phyloP scores from a whole-genome alignment of 2,113 vertebrate genomes.

The Pao palembangensis region DNA sequence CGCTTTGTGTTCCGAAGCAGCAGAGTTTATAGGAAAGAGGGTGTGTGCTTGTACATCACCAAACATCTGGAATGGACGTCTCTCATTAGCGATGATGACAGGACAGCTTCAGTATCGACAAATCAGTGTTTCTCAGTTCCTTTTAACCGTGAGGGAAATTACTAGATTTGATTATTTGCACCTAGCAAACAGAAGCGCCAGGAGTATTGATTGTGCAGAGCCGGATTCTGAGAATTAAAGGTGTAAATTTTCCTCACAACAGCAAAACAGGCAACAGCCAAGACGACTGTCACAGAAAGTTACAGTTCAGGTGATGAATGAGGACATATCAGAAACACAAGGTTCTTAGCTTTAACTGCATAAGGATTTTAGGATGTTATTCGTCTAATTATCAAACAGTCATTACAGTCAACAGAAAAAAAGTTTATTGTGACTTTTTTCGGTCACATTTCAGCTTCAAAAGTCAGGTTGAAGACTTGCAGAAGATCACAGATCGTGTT shows the following conservation, averaged over 20 bases:
- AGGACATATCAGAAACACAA: too few species aligned
- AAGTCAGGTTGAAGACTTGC: conserved; percentile 2
- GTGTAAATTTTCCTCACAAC: too few species aligned
- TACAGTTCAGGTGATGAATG: too few species aligned
- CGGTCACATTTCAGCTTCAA: too few species aligned
- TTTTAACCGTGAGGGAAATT: not conserved
- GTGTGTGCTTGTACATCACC: too few species aligned
- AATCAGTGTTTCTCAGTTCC: not conserved
- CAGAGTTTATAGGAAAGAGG: too few species aligned
- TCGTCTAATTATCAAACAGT: not conserved
- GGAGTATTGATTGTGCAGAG: not conserved
- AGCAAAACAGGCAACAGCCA: too few species aligned
- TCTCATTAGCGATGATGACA: not conserved
- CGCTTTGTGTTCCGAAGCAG: too few species aligned
- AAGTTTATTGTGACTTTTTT: not conserved
- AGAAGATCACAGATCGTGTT: conserved; percentile 1
- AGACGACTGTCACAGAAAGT: too few species aligned
- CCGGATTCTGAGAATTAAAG: not conserved
- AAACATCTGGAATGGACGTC: not conserved
- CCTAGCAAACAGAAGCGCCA: not conserved
- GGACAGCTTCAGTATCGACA: not conserved
- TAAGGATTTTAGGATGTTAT: too few species aligned
- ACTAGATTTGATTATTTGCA: not conserved
- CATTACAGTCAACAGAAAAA: not conserved
- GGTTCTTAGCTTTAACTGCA: too few species aligned